These are phyloP conservation scores for Cataglyphis rosenhaueri DNA, from an alignment of 2,888 invertebrate genomes.

Conservation along the genomic window DNA sequence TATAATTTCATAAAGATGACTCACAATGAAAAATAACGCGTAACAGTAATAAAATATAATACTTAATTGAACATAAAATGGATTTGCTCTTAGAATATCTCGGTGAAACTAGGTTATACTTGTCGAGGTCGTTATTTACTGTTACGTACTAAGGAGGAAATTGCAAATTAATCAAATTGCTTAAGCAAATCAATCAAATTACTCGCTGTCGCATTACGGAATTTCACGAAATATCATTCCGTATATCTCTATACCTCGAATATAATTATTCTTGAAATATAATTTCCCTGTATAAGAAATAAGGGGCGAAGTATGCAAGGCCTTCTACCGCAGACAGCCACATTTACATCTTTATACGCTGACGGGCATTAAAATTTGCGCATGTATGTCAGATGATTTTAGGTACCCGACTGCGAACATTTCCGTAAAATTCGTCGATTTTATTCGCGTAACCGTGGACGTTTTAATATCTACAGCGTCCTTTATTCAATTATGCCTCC, in stretches of 20 bases:
- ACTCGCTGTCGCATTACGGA: background rate
- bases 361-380: constrained; percentile 45
- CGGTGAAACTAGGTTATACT: constrained; percentile 26
- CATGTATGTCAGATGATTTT: constrained; percentile 22
- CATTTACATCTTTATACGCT: constrained; percentile 51
- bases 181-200: constrained; percentile 37
- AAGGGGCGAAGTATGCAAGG: background rate
- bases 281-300: constrained; percentile 44
- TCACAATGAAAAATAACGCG: background rate
- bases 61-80: constrained; percentile 6
- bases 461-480: constrained; percentile 46
- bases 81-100: background rate
- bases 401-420: background rate
- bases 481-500: constrained; percentile 60
- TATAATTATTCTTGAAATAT: constrained; percentile 45
- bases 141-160: constrained; percentile 31
- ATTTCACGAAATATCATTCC: constrained; percentile 34
- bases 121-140: constrained; percentile 20
- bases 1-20: background rate
- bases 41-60: background rate
- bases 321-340: background rate
- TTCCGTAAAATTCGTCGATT: constrained; percentile 60
- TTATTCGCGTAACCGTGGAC: constrained; percentile 43
- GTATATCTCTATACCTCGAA: background rate
- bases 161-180: constrained; percentile 46